Percentiles rank a stretch among this genome's conserved stretches.
Evolutionary conservation across 2,797 vertebrate species (phyloP).

Genomic region (Cetoscarus ocellatus): DNA sequence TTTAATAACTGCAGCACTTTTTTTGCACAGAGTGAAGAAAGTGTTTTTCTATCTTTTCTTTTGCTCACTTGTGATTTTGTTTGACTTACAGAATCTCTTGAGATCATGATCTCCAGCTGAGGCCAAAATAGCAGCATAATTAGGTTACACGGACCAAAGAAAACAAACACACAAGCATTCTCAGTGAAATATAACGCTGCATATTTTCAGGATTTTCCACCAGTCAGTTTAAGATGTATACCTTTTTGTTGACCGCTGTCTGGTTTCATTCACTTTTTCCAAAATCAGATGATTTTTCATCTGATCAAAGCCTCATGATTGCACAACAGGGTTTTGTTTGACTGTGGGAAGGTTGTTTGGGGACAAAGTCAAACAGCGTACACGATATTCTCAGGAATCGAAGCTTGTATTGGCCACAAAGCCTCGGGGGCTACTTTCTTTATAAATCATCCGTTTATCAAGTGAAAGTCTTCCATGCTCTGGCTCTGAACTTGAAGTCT

Average conservation of each 20-base stretch:
- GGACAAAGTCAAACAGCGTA: constrained; percentile 53
- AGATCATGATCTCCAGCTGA: constrained; percentile 5
- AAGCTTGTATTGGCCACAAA: constrained; percentile 56
- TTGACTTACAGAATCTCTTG: not conserved
- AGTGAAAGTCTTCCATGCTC: constrained; percentile 38
- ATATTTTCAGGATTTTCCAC: constrained; percentile 9
- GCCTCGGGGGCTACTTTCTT: constrained; percentile 22
- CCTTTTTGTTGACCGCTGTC: not conserved
- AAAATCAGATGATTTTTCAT: constrained; percentile 31
- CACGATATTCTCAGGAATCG: constrained; percentile 56
- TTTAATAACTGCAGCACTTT: too few species aligned
- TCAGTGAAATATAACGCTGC: constrained; percentile 4
- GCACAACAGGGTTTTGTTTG: constrained; percentile 12
- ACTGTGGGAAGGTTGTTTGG: constrained; percentile 32
- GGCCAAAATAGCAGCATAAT: not conserved
- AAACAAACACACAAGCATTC: constrained; percentile 7
- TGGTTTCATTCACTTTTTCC: constrained; percentile 12
- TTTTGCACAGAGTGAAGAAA: too few species aligned
- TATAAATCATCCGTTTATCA: constrained; percentile 49
- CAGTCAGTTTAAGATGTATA: constrained; percentile 12
- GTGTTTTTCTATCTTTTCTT: not conserved
- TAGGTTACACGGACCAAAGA: not conserved
- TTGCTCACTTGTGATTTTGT: not conserved
- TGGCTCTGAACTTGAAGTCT: constrained; percentile 41
- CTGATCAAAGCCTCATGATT: constrained; percentile 32